Evolutionary conservation across 2,888 invertebrate species (phyloP).

Genomic region (Tetragonula carbonaria): DNA sequence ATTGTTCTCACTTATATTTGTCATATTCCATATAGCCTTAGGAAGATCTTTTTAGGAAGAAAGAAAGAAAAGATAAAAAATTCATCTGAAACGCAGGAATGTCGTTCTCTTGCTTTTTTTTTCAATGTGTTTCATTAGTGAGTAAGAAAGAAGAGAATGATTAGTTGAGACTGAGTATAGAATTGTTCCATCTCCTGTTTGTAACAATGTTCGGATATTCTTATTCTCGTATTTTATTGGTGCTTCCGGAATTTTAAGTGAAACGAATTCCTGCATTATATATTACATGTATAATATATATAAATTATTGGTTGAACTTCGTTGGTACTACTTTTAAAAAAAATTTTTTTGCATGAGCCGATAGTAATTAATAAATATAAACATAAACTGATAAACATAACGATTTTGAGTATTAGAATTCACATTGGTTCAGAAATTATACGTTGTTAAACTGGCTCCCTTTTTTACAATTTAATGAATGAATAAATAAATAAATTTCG

Average conservation of each 20-base stretch:
- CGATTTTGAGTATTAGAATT: too few relatives aligned
- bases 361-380: too few relatives aligned
- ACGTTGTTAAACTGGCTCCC: too few relatives aligned
- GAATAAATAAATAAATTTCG: too few relatives aligned
- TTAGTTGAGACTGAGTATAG: background rate
- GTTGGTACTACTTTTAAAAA: too few relatives aligned
- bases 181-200: slow-evolving; percentile 25
- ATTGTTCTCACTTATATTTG: slow-evolving; percentile 41
- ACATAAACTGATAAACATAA: too few relatives aligned
- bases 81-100: background rate
- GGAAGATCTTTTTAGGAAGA: background rate
- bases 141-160: background rate
- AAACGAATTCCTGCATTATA: slow-evolving; percentile 29
- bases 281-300: background rate
- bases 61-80: background rate
- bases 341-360: too few relatives aligned
- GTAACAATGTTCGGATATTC: slow-evolving; percentile 46
- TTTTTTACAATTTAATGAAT: too few relatives aligned
- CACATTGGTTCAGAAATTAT: too few relatives aligned
- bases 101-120: background rate
- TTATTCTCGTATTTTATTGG: slow-evolving; percentile 65
- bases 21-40: slow-evolving; percentile 41
- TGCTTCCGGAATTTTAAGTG: slow-evolving; percentile 43
- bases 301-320: too few relatives aligned
- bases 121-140: background rate